Base-by-base conservation (phyloP, 37 sponge, comb jelly and placozoan genomes). In the Theonella swinhoei region DNA sequence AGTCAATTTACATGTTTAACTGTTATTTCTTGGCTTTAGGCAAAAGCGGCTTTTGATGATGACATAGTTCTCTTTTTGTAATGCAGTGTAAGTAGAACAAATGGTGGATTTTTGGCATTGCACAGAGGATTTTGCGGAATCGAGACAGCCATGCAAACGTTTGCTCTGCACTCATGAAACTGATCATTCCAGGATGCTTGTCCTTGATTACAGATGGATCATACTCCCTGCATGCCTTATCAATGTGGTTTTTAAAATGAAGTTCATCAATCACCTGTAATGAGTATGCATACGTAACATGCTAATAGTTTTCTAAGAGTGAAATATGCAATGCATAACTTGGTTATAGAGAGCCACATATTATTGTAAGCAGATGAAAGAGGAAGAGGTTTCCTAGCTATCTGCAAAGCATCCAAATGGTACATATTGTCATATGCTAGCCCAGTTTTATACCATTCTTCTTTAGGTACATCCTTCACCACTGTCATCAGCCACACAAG, bases 371-470 rank as follows among this genome's bases (percentile, higher is more conserved):
- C 54, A 22, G 43, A 64, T 30, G 86, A 79, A 1, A 85, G 74
- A 28, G 86, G 79, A 3, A 85, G 65, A 3, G 72, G 74, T 24
- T 58, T 33, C 7, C 39, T 40, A 30, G 86, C 74, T 2, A 78
- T 73, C 17, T 24, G 24, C 2, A 85, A 39, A 5, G 20, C 14
- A 59, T 77, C 86, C 64, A 85, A 58, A 25, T 85, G 78, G 42
- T 79, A 85, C 86, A 85, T 85, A 63, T 85, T 85, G 65, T 85
- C 86, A 85, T 85, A 87, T 32, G 81, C 39, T 11, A 87, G 61
- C 14, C 64, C 43, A 28, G 80, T 33, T 20, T 85, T 66, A 17
- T 76, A 4, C 70, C 70, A 22, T 40, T 69, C 78, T 3, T 77
- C 72, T 25, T 58, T 31, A 1, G 75, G 31, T n/a, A 42, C 0